Conservation (phyloP, 2,888 invertebrate genomes). For the Emmelina monodactyla region DNA sequence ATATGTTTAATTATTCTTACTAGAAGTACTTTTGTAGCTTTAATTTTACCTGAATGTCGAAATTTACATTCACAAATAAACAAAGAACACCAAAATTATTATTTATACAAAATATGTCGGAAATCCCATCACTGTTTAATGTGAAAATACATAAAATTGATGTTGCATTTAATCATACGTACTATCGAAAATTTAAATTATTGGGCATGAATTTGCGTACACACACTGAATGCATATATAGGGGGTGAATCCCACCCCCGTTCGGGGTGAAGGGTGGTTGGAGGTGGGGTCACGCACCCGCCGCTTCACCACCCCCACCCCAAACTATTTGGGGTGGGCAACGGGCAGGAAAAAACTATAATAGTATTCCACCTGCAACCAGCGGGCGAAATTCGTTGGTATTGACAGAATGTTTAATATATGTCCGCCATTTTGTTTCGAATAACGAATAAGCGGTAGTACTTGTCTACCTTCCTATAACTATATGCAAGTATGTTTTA, state of each 20-base stretch:
- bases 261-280: slow-evolving; percentile 20
- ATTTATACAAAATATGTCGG: too few relatives aligned
- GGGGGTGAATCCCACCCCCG: slow-evolving; percentile 15
- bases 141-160: slow-evolving; percentile 34
- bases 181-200: slow-evolving; percentile 58
- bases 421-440: slow-evolving; percentile 55
- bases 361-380: slow-evolving; percentile 59
- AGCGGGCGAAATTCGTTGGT: slow-evolving; percentile 38
- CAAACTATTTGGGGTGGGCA: slow-evolving; percentile 58
- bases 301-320: slow-evolving; percentile 41
- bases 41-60: too few relatives aligned
- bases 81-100: too few relatives aligned
- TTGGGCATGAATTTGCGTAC: slow-evolving; percentile 60
- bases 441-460: too few relatives aligned
- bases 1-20: too few relatives aligned
- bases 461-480: too few relatives aligned
- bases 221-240: slow-evolving; percentile 45
- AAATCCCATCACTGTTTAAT: slow-evolving; percentile 14
- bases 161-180: slow-evolving; percentile 45
- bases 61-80: too few relatives aligned
- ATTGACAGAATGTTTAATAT: slow-evolving; percentile 46
- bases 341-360: slow-evolving; percentile 52
- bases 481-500: too few relatives aligned
- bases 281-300: slow-evolving; percentile 43
- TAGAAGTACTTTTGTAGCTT: too few relatives aligned